Base-by-base conservation (phyloP, 64 coral and sea anemone genomes). In the Orbicella faveolata region DNA sequence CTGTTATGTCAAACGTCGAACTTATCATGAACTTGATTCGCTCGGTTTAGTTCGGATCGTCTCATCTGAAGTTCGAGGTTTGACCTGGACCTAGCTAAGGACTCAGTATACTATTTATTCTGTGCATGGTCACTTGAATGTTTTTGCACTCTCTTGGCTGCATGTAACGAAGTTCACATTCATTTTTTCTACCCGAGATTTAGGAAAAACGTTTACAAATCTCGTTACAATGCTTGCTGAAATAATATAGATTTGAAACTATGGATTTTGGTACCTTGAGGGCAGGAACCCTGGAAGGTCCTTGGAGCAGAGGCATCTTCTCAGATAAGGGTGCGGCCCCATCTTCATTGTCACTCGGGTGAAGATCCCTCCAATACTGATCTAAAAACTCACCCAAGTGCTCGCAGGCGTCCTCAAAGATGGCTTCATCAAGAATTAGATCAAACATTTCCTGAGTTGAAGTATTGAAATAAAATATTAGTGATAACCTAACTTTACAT, bases 331-430 rank as follows among this genome's bases (percentile, higher is more conserved):
- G 65, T 25, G 1, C 63, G 14, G 41, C 82, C 6, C 82, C 39
- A 17, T 90, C 70, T 14, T 91, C 95, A 9, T 70, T 67, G 30
- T 91, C 94, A 57, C 76, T 83, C 0, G 97, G 97, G 33, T 99
- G 97, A 7, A 95, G 79, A 64, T 99, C 94, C 20, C 97, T 87
- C 97, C 97, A 99, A 76, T 98, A 98, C 78, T 98, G 96, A 14
- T 98, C 93, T 10, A 98, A 75, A 61, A 95, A 98, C 36, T 98
- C 96, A 1, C 96, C 96, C 21, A 98, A 59, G 44, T 98, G 96
- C 34, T 94, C 93, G 19, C 96, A 98, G 1, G 96, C 96, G 75
- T 98, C 96, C 36, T 98, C 96, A 20, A 98, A 90, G 70, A 94
- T 95, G 17, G 94, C 90, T 81, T 98, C 96, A 33, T 98, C 96